These are phyloP conservation scores for Propsilocerus akamusi DNA, from an alignment of 1,140 invertebrate genomes.

Conservation along the genomic window DNA sequence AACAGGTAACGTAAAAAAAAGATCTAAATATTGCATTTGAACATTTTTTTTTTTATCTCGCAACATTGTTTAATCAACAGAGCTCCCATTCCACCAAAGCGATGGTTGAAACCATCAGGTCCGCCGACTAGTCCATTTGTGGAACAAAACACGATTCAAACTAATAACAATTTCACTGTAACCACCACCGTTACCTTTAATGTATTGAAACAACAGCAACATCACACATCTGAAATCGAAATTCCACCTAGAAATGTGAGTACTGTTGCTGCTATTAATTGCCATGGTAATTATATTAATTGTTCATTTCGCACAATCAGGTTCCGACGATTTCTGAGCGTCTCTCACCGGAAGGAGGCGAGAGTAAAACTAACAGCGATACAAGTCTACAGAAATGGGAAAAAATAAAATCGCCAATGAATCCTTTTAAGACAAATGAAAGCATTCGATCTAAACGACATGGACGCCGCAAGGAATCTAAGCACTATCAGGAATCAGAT, in stretches of 20 bases:
- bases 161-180: slow-evolving; percentile 49
- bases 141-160: slow-evolving; percentile 7
- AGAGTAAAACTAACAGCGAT: slow-evolving; percentile 26
- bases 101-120: slow-evolving; percentile 42
- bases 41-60: not conserved
- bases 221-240: slow-evolving; percentile 12
- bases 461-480: slow-evolving; percentile 34
- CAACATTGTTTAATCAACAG: not conserved
- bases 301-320: not conserved
- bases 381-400: slow-evolving; percentile 25
- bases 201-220: slow-evolving; percentile 28
- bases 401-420: slow-evolving; percentile 11
- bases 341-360: slow-evolving; percentile 27
- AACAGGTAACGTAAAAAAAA: not conserved
- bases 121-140: slow-evolving; percentile 27
- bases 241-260: slow-evolving; percentile 1
- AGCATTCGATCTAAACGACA: slow-evolving; percentile 15
- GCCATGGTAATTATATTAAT: not conserved
- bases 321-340: slow-evolving; percentile 26
- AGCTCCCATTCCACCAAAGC: slow-evolving; percentile 36
- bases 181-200: slow-evolving; percentile 68
- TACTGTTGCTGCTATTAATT: not conserved
- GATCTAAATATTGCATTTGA: not conserved
- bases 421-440: slow-evolving; percentile 15
- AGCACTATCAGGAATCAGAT: slow-evolving; percentile 59